Percentiles rank a stretch among this genome's conserved stretches.
Evolutionary conservation across 2,888 invertebrate species (phyloP).

Genomic region (Drosophila hamatofila): DNA sequence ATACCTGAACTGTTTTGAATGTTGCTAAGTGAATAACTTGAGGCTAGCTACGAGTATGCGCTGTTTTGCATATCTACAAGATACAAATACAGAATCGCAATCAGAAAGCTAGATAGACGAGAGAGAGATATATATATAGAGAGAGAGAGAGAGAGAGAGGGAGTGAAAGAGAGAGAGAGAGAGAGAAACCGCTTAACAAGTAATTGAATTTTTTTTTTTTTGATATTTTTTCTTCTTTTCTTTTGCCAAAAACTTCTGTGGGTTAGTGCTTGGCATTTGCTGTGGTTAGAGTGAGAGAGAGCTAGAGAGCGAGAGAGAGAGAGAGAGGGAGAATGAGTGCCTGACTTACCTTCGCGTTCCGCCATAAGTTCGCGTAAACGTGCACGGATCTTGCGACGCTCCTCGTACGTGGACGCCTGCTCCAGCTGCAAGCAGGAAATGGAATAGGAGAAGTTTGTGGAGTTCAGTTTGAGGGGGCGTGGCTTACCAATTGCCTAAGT

Average conservation of each 20-base stretch:
- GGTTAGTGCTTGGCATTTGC: constrained; percentile 40
- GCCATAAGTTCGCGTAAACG: constrained; percentile 94
- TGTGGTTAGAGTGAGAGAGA: constrained; percentile 47
- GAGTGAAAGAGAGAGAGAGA: constrained; percentile 6
- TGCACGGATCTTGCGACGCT: constrained; percentile 92
- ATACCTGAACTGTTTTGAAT: constrained; percentile 56
- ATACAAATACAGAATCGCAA: constrained; percentile 71
- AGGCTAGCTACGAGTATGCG: constrained; percentile 63
- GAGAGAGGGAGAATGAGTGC: background rate
- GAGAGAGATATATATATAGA: constrained; percentile 11
- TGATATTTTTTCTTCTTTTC: background rate
- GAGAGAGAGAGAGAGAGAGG: constrained; percentile 16
- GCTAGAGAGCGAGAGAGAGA: constrained; percentile 16
- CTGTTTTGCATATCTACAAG: constrained; percentile 74
- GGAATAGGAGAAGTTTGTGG: background rate
- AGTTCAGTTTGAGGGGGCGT: too few relatives aligned
- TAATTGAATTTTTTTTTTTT: background rate
- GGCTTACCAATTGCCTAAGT: constrained; percentile 89
- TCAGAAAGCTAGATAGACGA: constrained; percentile 43
- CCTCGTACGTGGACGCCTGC: constrained; percentile 94
- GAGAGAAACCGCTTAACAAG: constrained; percentile 5
- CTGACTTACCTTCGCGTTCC: constrained; percentile 91
- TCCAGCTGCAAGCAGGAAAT: constrained; percentile 88
- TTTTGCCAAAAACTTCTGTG: constrained; percentile 19
- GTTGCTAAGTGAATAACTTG: constrained; percentile 20